These are phyloP conservation scores for Drosophila demipolita DNA, from an alignment of 2,888 invertebrate genomes.

Conservation along the genomic window DNA sequence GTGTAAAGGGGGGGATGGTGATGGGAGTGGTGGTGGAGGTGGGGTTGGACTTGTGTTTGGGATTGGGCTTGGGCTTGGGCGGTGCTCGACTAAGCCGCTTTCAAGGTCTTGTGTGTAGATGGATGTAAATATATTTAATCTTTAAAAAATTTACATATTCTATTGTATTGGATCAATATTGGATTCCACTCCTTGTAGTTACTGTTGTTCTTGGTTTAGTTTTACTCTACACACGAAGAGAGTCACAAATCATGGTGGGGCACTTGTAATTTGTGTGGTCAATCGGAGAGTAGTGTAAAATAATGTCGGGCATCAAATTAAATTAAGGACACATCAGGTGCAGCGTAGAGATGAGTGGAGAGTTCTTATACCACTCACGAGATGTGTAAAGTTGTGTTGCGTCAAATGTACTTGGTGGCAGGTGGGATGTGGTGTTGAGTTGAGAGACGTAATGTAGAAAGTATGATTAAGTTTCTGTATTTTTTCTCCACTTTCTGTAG, in stretches of 20 bases:
- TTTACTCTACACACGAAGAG: conserved; percentile 15
- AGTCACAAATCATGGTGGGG: conserved; percentile 36
- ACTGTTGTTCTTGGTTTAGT: conserved; percentile 13
- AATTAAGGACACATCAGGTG: neutral
- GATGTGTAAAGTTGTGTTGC: neutral
- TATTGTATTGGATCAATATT: conserved; percentile 62
- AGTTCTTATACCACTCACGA: neutral
- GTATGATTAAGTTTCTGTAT: neutral
- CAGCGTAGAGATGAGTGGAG: neutral
- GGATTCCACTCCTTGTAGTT: conserved; percentile 13
- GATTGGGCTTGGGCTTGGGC: neutral
- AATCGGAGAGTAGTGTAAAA: conserved; percentile 17
- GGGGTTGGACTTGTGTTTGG: neutral
- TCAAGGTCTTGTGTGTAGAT: conserved; percentile 47
- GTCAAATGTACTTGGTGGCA: neutral
- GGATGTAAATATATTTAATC: conserved; percentile 53
- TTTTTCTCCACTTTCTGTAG: neutral
- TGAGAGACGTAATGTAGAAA: neutral
- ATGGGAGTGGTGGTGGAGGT: neutral
- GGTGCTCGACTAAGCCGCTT: conserved; percentile 35
- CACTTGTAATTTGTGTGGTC: conserved; percentile 27
- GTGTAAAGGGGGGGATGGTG: neutral
- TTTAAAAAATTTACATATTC: conserved; percentile 59
- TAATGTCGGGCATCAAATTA: neutral
- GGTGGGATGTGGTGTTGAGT: neutral